Conservation (phyloP, 2,888 invertebrate species). For the Tuberolachnus salignus region DNA sequence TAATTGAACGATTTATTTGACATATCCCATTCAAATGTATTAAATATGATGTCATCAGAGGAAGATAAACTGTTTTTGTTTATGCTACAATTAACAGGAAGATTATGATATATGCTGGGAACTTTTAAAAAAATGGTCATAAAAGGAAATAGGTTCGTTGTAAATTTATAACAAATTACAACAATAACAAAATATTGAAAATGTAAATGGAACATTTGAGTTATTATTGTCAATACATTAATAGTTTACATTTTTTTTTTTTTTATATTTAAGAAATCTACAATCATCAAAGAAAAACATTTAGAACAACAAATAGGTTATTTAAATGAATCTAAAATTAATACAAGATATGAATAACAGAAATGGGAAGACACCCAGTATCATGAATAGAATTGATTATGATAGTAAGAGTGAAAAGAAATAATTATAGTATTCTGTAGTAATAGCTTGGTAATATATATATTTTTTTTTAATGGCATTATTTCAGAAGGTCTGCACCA, state of each 20-base stretch:
- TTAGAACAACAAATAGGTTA: too few species aligned
- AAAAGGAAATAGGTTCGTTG: constrained; percentile 5
- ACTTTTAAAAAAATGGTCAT: not conserved
- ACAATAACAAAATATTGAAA: constrained; percentile 1
- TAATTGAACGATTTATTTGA: constrained; percentile 12
- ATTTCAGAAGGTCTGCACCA: too few species aligned
- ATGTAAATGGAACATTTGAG: constrained; percentile 1
- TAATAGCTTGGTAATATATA: too few species aligned
- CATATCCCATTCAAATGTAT: constrained; percentile 12
- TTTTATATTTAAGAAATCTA: too few species aligned
- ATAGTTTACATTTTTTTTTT: not conserved
- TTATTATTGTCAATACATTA: constrained; percentile 4
- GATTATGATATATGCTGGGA: not conserved
- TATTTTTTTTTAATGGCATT: too few species aligned
- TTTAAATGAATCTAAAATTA: too few species aligned
- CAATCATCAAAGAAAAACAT: too few species aligned
- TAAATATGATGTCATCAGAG: constrained; percentile 2
- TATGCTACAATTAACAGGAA: constrained; percentile 6
- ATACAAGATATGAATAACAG: too few species aligned
- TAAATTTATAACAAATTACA: not conserved
- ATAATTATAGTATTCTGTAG: too few species aligned
- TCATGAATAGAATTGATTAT: too few species aligned
- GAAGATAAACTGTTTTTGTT: constrained; percentile 1
- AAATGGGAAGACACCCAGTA: too few species aligned
- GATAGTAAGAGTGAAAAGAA: too few species aligned